Conservation (phyloP, 2,888 invertebrate species). For the Coleophora deauratella region DNA sequence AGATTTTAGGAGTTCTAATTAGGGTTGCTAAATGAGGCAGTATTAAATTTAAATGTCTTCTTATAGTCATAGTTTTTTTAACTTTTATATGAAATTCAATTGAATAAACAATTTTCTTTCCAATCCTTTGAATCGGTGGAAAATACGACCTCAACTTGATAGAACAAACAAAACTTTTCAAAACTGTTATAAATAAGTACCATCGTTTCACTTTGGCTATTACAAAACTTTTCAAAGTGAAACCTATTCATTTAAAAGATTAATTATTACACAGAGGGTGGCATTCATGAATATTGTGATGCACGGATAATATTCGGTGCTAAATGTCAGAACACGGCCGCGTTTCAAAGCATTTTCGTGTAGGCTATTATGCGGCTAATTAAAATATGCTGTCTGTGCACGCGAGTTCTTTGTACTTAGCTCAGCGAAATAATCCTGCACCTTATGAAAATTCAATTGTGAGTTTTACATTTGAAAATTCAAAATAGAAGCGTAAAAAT, state of each 20-base stretch:
- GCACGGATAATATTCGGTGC: conserved; percentile 28
- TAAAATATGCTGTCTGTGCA: conserved; percentile 65
- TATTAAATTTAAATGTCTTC: conserved; percentile 53
- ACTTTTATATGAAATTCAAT: conserved; percentile 12
- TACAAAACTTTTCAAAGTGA: conserved; percentile 37
- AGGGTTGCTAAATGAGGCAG: conserved; percentile 53
- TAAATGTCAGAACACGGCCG: conserved; percentile 36
- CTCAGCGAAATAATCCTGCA: conserved; percentile 44
- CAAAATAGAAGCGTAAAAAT: too few species aligned
- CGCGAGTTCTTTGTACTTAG: conserved; percentile 42
- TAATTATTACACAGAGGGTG: conserved; percentile 23
- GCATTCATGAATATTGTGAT: conserved; percentile 44
- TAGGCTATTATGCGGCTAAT: conserved; percentile 49
- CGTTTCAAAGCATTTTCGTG: conserved; percentile 69
- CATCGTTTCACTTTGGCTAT: background rate
- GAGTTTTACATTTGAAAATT: too few species aligned
- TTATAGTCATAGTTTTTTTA: conserved; percentile 16
- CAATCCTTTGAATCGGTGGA: too few species aligned
- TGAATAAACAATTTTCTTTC: too few species aligned
- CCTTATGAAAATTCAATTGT: conserved; percentile 48
- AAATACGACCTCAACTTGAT: too few species aligned
- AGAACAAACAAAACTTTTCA: too few species aligned
- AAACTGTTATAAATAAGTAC: too few species aligned
- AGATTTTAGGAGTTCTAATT: conserved; percentile 62
- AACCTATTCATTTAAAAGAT: conserved; percentile 28